Conservation (phyloP, 2,113 vertebrate genomes). For the Xiphophorus hellerii region DNA sequence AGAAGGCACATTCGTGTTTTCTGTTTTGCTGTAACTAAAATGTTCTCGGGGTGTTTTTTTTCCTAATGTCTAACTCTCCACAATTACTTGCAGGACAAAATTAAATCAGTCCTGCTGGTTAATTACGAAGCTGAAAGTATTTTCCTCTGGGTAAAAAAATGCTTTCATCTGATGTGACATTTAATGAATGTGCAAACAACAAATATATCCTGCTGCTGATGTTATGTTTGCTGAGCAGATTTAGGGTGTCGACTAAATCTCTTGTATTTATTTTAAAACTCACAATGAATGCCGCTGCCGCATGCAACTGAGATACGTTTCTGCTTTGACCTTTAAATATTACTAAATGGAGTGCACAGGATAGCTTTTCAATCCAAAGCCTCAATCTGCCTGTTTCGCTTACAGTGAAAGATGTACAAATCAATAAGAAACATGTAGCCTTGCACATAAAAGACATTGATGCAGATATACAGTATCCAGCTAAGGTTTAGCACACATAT, state of each 20-base stretch:
- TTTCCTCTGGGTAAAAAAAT: conserved; percentile 14
- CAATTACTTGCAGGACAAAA: conserved; percentile 8
- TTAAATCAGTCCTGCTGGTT: conserved; percentile 12
- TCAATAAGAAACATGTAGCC: conserved; percentile 48
- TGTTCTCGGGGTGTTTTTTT: neutral
- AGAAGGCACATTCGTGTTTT: neutral
- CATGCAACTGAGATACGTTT: conserved; percentile 1
- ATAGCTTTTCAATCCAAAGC: conserved; percentile 29
- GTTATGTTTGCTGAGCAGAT: neutral
- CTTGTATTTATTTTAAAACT: neutral
- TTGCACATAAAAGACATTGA: conserved; percentile 37
- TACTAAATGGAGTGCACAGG: conserved; percentile 12
- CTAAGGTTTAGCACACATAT: conserved; percentile 21
- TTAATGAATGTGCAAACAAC: conserved; percentile 1
- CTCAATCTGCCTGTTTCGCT: conserved; percentile 26
- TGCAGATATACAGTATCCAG: conserved; percentile 19
- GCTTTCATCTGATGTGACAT: conserved; percentile 9
- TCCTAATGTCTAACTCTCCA: conserved; percentile 10
- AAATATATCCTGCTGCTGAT: conserved; percentile 1
- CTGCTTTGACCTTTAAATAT: conserved; percentile 55
- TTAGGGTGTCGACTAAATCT: neutral
- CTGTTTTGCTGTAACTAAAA: neutral
- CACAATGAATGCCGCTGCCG: conserved; percentile 13
- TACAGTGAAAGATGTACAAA: conserved; percentile 34
- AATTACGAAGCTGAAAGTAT: conserved; percentile 31